These are phyloP conservation scores for Aphidius ervi DNA, from an alignment of 1,140 invertebrate genomes.

Conservation along the genomic window DNA sequence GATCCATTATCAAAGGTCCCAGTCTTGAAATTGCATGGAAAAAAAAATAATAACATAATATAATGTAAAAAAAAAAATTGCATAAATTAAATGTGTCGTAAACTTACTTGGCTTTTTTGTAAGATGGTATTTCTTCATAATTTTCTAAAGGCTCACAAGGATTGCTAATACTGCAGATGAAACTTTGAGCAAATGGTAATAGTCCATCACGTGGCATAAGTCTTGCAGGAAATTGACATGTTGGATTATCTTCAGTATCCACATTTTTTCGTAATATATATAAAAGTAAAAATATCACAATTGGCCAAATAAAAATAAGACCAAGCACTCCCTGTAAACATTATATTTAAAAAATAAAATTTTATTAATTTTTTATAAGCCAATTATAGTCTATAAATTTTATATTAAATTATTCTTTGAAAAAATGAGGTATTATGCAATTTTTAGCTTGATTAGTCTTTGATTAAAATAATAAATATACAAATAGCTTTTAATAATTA, in stretches of 20 bases:
- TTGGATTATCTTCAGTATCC: slow-evolving; percentile 53
- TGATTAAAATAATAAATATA: no score
- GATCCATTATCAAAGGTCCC: slow-evolving; percentile 46
- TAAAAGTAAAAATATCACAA: slow-evolving; percentile 51
- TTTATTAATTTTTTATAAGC: background rate
- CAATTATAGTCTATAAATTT: no score
- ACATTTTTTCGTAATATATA: slow-evolving; percentile 56
- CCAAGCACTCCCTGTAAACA: slow-evolving; percentile 53
- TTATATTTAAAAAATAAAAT: slow-evolving; percentile 1
- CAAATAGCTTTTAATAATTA: no score
- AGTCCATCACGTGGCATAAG: slow-evolving; percentile 60
- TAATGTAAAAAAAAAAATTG: background rate
- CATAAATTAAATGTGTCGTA: background rate
- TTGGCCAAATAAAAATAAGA: slow-evolving; percentile 54
- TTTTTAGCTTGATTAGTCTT: no score
- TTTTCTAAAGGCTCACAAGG: slow-evolving; percentile 56
- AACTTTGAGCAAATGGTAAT: slow-evolving; percentile 61
- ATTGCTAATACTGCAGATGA: slow-evolving; percentile 63
- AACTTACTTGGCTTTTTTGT: slow-evolving; percentile 60
- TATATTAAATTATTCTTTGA: no score
- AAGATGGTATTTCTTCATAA: slow-evolving; percentile 60
- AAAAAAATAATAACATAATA: slow-evolving; percentile 6
- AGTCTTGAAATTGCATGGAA: slow-evolving; percentile 33
- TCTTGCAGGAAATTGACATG: slow-evolving; percentile 61
- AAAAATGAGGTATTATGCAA: no score